Evolutionary conservation across 2,888 invertebrate genomes (phyloP), one percentile per base, ranked within the genome.

Genomic region (Caenorhabditis sinica): DNA sequence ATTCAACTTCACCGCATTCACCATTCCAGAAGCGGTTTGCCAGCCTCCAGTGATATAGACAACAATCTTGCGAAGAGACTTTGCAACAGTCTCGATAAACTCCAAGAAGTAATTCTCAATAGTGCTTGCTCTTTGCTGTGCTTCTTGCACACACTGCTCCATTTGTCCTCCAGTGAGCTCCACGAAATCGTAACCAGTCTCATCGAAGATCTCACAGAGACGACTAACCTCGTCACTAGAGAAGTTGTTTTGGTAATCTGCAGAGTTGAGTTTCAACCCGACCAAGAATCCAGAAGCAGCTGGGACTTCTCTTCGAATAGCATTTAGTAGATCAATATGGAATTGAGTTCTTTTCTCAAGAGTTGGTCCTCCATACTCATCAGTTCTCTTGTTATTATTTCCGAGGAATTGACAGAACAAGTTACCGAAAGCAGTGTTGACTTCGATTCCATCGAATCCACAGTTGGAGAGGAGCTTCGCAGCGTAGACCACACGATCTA

Each of bases 31-130:
- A 15, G 79, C 87, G 28, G 89, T 90, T 40, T 90, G 86, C 83
- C 89, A 90, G 23, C 89, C 89, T n/a, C 90, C 90, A n/a, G 90
- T 90, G 4, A 88, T 81, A 69, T 90, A 90, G 13, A 89, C 71
- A 0, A 75, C 71, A 8, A 79, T 61, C 23, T 83, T 83, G 0
- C 66, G 45, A 13, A 83, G 63, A 0, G 65, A n/a, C 11, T 69
- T 58, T 13, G 53, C 49, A 4, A 82, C 69, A 33, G 71, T 81
- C n/a, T 74, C 61, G 25, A 72, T 61, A 9, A 84, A 84, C 53
- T 84, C 72, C 6, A 84, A 58, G 61, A 84, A 84, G 28, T 71
- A 84, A 25, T 77, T 71, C 25, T 84, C 84, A 23, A 72, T 56
- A 3, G 84, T 84, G 17, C 75, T 71, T 23, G 72, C 77, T 74